Base-by-base conservation (phyloP, 1,140 invertebrate species). In the Nilaparvata lugens region DNA sequence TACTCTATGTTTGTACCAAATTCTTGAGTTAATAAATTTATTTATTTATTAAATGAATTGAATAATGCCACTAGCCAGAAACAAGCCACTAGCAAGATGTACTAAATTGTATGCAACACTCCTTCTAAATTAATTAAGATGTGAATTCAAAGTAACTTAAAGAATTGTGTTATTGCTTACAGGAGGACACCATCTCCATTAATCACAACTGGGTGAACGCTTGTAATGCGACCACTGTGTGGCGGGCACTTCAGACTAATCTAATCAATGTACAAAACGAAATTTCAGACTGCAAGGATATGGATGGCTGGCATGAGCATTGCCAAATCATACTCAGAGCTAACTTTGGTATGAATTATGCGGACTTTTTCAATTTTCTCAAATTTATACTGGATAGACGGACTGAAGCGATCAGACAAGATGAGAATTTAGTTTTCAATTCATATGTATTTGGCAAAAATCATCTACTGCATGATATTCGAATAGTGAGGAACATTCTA, bases 121-220 rank as follows among this genome's bases (percentile, higher is more conserved):
- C n/a, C n/a, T n/a, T n/a, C n/a, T n/a, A n/a, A n/a, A n/a, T n/a
- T n/a, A n/a, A n/a, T n/a, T 24, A 6, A 5, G 14, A 23, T 21
- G 4, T 28, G 28, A 35, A 35, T 35, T 6, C 16, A 24, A 24
- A 24, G 19, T 31, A 7, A n/a, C 25, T 21, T 1, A 24, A 54
- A 28, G 2, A 18, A 28, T 24, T 11, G 2, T 5, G 24, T 24
- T 24, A n/a, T n/a, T 31, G 2, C 64, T 73, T 74, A 3, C 61
- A 87, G 86, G 83, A 89, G 65, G 90, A 97, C 70, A 95, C 94
- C 23, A 94, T 98, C 67, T 98, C 95, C 0, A 85, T 98, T 18
- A 98, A 98, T 76, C 95, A 98, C 73, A 98, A 98, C 72, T 97
- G 93, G 91, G 81, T 97, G 43, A 98, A 98, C 80, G 89, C 83